Conservation (phyloP, 2,113 vertebrate species). For the Pterophyllum scalare region DNA sequence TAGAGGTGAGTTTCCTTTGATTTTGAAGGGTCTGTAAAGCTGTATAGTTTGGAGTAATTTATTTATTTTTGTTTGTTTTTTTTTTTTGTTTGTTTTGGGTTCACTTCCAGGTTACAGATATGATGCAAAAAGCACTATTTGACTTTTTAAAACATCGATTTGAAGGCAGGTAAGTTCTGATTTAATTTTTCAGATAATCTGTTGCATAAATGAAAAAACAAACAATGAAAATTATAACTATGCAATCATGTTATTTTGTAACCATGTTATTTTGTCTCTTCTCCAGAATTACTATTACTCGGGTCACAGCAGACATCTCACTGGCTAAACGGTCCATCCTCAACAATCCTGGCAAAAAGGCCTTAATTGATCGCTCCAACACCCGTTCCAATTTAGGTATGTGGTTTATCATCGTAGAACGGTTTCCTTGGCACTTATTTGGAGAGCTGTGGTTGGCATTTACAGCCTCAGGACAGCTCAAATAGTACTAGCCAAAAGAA, state of each 20-base stretch:
- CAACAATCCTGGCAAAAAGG: slow-evolving; percentile 98
- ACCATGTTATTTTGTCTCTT: not conserved
- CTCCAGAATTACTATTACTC: slow-evolving; percentile 95
- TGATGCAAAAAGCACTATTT: slow-evolving; percentile 99
- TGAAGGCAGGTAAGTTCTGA: slow-evolving; percentile 93
- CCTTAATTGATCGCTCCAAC: slow-evolving; percentile 96
- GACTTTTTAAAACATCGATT: slow-evolving; percentile 99
- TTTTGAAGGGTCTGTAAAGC: not conserved
- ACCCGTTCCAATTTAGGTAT: slow-evolving; percentile 95
- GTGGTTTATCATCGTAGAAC: slow-evolving; percentile 30
- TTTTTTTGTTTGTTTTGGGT: not conserved
- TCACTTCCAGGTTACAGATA: slow-evolving; percentile 93
- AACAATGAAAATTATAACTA: not conserved
- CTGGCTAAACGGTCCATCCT: slow-evolving; percentile 97
- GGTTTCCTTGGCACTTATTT: not conserved
- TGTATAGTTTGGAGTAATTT: not conserved
- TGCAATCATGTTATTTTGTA: not conserved
- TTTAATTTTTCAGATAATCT: slow-evolving; percentile 7
- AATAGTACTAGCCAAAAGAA: slow-evolving; percentile 5
- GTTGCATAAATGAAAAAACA: not conserved
- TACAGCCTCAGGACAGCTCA: slow-evolving; percentile 3
- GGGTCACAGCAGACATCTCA: slow-evolving; percentile 97
- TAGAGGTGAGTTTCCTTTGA: slow-evolving; percentile 85
- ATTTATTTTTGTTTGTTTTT: not conserved
- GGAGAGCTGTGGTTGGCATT: not conserved